phyloP scores from a whole-genome alignment of 2,888 invertebrate genomes.

The Danaus chrysippus region DNA sequence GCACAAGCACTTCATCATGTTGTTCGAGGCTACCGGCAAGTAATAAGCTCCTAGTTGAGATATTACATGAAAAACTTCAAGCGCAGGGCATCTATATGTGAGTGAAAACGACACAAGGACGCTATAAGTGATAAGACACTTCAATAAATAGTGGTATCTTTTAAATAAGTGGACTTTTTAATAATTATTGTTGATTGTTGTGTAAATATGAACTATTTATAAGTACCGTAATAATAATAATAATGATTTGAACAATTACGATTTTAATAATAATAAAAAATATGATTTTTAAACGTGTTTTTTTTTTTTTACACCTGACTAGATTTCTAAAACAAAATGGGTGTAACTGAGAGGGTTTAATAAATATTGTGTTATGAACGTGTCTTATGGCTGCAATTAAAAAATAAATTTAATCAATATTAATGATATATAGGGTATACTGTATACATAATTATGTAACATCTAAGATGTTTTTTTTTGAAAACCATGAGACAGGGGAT shows the following conservation, averaged over 20 bases:
- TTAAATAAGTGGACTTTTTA: conserved; percentile 6
- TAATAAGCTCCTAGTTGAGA: neutral
- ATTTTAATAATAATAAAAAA: too few relatives aligned
- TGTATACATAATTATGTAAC: too few relatives aligned
- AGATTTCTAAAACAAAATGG: too few relatives aligned
- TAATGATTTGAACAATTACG: neutral
- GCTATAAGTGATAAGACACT: neutral
- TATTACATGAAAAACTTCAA: neutral
- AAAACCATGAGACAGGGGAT: too few relatives aligned
- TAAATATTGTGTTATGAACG: too few relatives aligned
- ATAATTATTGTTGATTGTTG: neutral
- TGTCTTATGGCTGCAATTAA: too few relatives aligned
- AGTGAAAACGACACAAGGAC: neutral
- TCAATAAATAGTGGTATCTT: conserved; percentile 2
- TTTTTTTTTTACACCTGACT: too few relatives aligned
- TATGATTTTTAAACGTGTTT: too few relatives aligned
- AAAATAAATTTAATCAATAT: too few relatives aligned
- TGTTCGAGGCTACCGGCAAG: neutral
- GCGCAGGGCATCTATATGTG: neutral
- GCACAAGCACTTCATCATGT: conserved; percentile 41
- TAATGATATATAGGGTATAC: too few relatives aligned
- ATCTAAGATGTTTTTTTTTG: too few relatives aligned
- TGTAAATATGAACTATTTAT: conserved; percentile 7
- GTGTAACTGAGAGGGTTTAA: too few relatives aligned
- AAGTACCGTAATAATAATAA: neutral